Percentiles rank a stretch among this genome's conserved stretches.
These are phyloP conservation scores for Coleophora deauratella DNA, from an alignment of 2,888 invertebrate species.

Conservation along the genomic window DNA sequence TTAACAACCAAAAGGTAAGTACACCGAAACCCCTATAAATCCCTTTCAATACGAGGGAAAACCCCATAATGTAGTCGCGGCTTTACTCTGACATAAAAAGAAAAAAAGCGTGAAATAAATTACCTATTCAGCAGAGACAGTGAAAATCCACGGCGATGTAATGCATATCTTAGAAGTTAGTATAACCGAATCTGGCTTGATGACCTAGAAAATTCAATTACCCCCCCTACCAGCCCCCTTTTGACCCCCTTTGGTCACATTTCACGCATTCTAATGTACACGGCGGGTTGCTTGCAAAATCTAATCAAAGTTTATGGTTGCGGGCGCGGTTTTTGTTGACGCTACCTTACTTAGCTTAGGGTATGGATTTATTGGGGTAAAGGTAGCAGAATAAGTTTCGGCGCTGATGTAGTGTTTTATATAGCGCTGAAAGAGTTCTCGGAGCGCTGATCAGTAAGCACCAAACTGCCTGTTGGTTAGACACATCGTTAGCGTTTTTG, in stretches of 20 bases:
- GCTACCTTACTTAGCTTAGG: conserved; percentile 36
- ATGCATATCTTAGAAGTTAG: conserved; percentile 14
- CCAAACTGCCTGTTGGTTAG: too few relatives aligned
- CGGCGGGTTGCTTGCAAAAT: conserved; percentile 47
- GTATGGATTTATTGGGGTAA: conserved; percentile 9
- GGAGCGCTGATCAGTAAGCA: too few relatives aligned
- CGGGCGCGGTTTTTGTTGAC: conserved; percentile 56
- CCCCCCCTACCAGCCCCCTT: conserved; percentile 20
- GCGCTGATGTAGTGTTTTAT: too few relatives aligned
- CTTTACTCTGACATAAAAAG: too few relatives aligned
- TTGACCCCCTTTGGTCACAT: conserved; percentile 26
- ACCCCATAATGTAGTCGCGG: too few relatives aligned
- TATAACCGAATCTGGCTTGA: conserved; percentile 10
- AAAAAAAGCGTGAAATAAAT: not conserved
- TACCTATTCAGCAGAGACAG: conserved; percentile 12
- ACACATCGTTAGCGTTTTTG: too few relatives aligned
- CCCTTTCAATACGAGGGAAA: too few relatives aligned
- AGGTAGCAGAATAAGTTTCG: too few relatives aligned
- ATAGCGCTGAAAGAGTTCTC: not conserved
- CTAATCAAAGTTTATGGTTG: conserved; percentile 72
- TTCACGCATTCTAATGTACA: conserved; percentile 68
- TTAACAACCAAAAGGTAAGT: too few relatives aligned
- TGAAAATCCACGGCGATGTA: conserved; percentile 18
- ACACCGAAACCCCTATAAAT: too few relatives aligned
- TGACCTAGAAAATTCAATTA: conserved; percentile 72